Evolutionary conservation across 2,888 invertebrate genomes (phyloP).

Genomic region (Blastobasis lacticolella): DNA sequence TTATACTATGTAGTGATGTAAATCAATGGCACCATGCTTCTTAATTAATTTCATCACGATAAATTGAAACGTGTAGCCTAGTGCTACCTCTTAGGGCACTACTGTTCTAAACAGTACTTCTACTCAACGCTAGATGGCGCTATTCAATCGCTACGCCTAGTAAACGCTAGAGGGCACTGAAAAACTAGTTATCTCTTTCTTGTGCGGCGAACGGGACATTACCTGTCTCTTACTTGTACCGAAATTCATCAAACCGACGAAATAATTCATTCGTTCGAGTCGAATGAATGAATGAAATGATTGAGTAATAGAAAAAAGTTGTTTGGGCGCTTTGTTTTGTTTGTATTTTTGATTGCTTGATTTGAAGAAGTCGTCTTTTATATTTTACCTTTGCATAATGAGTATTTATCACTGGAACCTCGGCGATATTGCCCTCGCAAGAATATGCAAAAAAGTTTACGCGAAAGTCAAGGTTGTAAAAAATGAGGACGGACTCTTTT

Average conservation of each 20-base stretch:
- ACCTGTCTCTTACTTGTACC: no score
- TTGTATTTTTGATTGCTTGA: not conserved
- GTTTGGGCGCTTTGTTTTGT: not conserved
- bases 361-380: not conserved
- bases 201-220: no score
- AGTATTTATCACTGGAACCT: slow-evolving; percentile 60
- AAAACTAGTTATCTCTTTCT: no score
- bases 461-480: slow-evolving; percentile 58
- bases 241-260: no score
- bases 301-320: slow-evolving; percentile 2
- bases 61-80: no score
- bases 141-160: no score
- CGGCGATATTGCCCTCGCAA: slow-evolving; percentile 56
- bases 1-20: no score
- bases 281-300: slow-evolving; percentile 7
- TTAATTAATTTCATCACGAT: no score
- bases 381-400: slow-evolving; percentile 11
- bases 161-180: no score
- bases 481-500: slow-evolving; percentile 56
- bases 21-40: no score
- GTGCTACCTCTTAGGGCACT: no score
- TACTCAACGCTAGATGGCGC: slow-evolving; percentile 12
- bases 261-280: no score
- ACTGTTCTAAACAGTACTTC: not conserved
- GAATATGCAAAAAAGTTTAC: slow-evolving; percentile 52